These are phyloP conservation scores for Ochropacha duplaris DNA, from an alignment of 2,888 invertebrate genomes.

Conservation along the genomic window DNA sequence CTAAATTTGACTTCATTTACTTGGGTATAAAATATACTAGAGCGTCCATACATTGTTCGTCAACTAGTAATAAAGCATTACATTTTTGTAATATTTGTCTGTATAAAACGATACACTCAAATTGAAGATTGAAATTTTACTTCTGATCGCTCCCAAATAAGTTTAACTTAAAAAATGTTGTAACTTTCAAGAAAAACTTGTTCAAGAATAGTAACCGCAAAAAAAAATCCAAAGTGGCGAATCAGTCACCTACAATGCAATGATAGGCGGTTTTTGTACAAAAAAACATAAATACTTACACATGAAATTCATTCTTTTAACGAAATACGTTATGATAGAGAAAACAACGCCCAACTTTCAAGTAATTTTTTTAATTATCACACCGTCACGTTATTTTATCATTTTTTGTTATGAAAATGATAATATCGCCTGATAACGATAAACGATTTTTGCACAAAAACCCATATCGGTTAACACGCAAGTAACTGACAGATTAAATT, in stretches of 20 bases:
- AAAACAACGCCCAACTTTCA: background rate
- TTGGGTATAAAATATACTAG: too few species aligned
- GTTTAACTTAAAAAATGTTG: too few species aligned
- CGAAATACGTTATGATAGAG: background rate
- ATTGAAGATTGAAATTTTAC: too few species aligned
- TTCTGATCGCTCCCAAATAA: too few species aligned
- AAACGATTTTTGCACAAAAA: background rate
- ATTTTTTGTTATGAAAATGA: background rate
- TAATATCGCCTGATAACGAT: background rate
- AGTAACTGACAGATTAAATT: background rate
- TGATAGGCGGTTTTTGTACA: background rate
- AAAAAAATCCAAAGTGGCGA: background rate
- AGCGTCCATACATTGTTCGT: too few species aligned
- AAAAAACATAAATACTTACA: background rate
- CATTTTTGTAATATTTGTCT: too few species aligned
- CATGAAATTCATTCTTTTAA: background rate
- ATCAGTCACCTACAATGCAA: too few species aligned
- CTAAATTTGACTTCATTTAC: too few species aligned
- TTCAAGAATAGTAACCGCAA: background rate
- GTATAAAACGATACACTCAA: too few species aligned
- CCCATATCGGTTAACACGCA: background rate
- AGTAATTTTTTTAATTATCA: background rate
- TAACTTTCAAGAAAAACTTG: background rate
- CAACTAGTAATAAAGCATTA: too few species aligned
- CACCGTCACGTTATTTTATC: background rate